These are phyloP conservation scores for Geothlypis trichas DNA, from an alignment of 2,113 vertebrate species.

Conservation along the genomic window DNA sequence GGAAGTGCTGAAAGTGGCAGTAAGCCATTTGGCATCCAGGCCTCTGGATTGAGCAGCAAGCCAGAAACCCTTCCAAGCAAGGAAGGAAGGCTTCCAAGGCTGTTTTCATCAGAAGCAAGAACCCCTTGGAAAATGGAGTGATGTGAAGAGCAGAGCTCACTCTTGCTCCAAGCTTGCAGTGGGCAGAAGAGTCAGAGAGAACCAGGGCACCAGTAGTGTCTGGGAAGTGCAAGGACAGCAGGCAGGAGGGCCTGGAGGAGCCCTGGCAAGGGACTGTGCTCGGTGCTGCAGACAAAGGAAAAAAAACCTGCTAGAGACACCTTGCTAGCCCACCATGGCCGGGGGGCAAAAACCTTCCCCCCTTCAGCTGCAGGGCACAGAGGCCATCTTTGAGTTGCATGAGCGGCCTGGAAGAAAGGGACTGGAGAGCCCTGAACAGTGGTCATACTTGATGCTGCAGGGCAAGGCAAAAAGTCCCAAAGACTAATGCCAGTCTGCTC, in stretches of 20 bases:
- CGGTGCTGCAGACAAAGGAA: not conserved
- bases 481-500: not conserved
- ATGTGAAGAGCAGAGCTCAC: not conserved
- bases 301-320: not conserved
- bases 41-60: not conserved
- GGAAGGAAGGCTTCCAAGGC: not conserved
- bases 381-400: not conserved
- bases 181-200: not conserved
- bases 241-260: not conserved
- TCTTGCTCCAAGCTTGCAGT: not conserved
- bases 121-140: fast-evolving
- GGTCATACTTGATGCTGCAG: not conserved
- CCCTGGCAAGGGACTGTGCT: fast-evolving
- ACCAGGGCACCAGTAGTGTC: fast-evolving
- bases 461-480: not conserved
- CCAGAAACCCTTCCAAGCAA: not conserved
- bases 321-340: not conserved
- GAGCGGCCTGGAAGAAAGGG: not conserved
- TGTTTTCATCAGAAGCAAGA: not conserved
- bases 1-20: not conserved
- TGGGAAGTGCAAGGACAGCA: not conserved
- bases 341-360: too few relatives aligned
- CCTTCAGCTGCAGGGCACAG: not conserved
- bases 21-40: not conserved
- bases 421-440: not conserved